Conservation (phyloP, 1,140 invertebrate genomes). For the Ephestia elutella region DNA sequence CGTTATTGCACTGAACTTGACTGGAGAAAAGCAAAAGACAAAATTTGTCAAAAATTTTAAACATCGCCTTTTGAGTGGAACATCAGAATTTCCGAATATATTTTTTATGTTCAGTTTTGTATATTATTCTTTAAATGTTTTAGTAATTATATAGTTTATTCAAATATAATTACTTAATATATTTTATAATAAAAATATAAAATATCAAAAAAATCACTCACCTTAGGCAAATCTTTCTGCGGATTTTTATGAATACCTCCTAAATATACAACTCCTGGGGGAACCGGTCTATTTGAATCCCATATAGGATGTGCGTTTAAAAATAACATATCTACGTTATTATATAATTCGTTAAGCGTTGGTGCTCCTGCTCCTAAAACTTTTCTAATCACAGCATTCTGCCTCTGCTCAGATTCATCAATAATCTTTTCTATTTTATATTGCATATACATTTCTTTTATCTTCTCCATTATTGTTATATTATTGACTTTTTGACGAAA, state of each 20-base stretch:
- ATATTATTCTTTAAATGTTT: no score
- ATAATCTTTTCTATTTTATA: conserved; percentile 9
- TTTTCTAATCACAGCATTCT: conserved; percentile 20
- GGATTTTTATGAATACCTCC: conserved; percentile 58
- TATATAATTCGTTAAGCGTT: conserved; percentile 45
- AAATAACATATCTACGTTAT: conserved; percentile 65
- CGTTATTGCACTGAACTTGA: no score
- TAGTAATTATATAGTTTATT: no score
- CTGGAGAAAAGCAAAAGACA: no score
- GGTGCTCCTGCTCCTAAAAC: conserved; percentile 55
- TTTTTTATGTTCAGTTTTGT: no score
- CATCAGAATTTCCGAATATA: no score
- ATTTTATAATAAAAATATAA: no score
- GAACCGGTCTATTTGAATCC: conserved; percentile 62
- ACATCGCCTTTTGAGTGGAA: no score
- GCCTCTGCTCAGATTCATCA: not conserved
- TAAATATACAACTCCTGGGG: conserved; percentile 74
- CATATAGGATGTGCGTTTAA: conserved; percentile 74
- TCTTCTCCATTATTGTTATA: conserved; percentile 23
- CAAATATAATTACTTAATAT: not conserved
- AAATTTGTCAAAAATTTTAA: no score
- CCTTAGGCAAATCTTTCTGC: conserved; percentile 46
- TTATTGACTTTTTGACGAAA: conserved; percentile 7
- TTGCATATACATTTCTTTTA: conserved; percentile 18
- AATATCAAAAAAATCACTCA: conserved; percentile 9